Evolutionary conservation across 2,888 invertebrate species (phyloP).

Genomic region (Dione juno): DNA sequence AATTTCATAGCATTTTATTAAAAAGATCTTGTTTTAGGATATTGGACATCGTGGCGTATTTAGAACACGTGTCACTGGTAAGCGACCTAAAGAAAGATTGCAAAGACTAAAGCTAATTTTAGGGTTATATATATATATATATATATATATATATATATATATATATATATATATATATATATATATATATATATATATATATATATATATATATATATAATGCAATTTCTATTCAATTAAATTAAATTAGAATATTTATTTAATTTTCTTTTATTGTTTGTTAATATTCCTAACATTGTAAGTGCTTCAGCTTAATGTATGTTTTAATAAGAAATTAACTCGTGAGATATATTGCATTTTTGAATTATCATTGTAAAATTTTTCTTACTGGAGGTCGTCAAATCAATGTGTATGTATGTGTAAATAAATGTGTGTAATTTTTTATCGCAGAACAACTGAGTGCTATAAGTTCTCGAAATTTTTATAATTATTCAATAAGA

Average conservation of each 20-base stretch:
- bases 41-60: too few relatives aligned
- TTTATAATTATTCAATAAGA: not conserved
- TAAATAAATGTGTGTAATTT: not conserved
- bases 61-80: too few relatives aligned
- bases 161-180: too few relatives aligned
- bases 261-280: not conserved
- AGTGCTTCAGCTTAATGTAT: slow-evolving; percentile 1
- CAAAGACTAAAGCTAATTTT: too few relatives aligned
- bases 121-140: too few relatives aligned
- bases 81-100: too few relatives aligned
- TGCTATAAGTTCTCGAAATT: slow-evolving; percentile 2
- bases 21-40: too few relatives aligned
- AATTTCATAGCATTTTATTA: too few relatives aligned
- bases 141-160: too few relatives aligned
- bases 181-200: too few relatives aligned
- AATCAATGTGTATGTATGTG: too few relatives aligned
- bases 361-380: not conserved
- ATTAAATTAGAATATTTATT: not conserved
- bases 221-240: not conserved
- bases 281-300: not conserved
- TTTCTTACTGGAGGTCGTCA: not conserved
- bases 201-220: too few relatives aligned
- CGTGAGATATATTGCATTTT: not conserved
- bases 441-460: not conserved
- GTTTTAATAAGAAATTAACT: not conserved